phyloP scores from a whole-genome alignment of 1,140 invertebrate genomes.

The Drosophila trapezifrons region DNA sequence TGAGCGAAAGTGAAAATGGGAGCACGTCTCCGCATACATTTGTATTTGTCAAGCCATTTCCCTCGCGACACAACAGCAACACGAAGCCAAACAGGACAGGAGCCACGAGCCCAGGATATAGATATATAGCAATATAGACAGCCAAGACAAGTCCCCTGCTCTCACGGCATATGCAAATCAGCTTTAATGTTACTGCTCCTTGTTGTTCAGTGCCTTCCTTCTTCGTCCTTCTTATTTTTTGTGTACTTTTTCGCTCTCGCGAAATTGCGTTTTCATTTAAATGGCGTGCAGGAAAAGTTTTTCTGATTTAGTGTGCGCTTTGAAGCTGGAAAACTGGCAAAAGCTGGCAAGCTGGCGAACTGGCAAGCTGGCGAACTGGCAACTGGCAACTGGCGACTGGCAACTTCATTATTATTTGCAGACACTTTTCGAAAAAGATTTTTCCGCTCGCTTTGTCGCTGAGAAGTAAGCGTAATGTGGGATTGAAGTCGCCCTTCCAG shows the following conservation, averaged over 20 bases:
- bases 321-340: conserved; percentile 28
- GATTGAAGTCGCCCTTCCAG: conserved; percentile 34
- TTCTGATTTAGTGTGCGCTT: conserved; percentile 57
- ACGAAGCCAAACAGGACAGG: not conserved
- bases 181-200: conserved; percentile 64
- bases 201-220: conserved; percentile 23
- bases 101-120: conserved; percentile 14
- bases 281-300: conserved; percentile 68
- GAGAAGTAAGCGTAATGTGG: conserved; percentile 33
- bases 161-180: conserved; percentile 74
- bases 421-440: conserved; percentile 50
- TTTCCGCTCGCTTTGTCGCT: conserved; percentile 35
- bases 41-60: conserved; percentile 70
- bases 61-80: not conserved
- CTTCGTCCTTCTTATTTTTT: conserved; percentile 1
- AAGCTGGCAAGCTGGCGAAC: conserved; percentile 7
- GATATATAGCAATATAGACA: conserved; percentile 30
- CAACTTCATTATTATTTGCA: conserved; percentile 67
- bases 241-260: conserved; percentile 8
- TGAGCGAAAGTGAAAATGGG: conserved; percentile 25
- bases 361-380: conserved; percentile 36
- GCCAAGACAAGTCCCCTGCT: conserved; percentile 46
- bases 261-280: conserved; percentile 80
- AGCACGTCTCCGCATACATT: conserved; percentile 26
- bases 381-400: conserved; percentile 18